Evolutionary conservation across 2,113 vertebrate species (phyloP).

Genomic region (Heloderma charlesbogerti): DNA sequence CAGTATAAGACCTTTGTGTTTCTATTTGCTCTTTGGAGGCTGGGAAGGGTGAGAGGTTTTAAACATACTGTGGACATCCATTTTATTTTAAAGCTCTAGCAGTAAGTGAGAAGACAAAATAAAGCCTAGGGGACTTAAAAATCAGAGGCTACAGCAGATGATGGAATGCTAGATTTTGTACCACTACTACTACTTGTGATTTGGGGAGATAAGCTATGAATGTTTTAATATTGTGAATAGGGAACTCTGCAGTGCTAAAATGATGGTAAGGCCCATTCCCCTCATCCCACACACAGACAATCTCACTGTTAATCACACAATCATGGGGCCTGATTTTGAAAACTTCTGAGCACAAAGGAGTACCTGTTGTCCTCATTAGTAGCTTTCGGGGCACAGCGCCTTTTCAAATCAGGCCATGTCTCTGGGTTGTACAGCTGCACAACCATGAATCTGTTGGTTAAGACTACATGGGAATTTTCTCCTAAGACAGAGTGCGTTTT

Average conservation of each 20-base stretch:
- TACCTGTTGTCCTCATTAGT: conserved; percentile 46
- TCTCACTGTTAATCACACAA: conserved; percentile 51
- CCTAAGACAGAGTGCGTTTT: background rate
- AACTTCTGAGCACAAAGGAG: conserved; percentile 62
- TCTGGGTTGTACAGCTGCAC: background rate
- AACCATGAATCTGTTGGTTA: background rate
- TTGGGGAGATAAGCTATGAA: background rate
- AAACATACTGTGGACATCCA: background rate
- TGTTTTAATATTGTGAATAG: conserved; percentile 11
- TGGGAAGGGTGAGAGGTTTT: background rate
- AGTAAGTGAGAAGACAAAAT: background rate
- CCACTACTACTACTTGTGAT: background rate
- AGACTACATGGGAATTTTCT: conserved; percentile 1
- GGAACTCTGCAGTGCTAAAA: background rate
- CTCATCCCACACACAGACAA: conserved; percentile 50
- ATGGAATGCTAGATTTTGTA: background rate
- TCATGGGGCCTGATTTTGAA: conserved; percentile 51
- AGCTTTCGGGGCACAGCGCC: conserved; percentile 38
- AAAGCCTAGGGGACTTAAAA: background rate
- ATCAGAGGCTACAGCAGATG: background rate
- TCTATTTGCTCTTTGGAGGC: background rate
- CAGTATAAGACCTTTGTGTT: background rate
- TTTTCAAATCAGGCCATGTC: conserved; percentile 45
- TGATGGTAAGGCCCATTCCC: background rate
- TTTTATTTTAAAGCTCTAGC: background rate